Evolutionary conservation across 2,113 vertebrate species (phyloP).

Genomic region (Pelecanus crispus): DNA sequence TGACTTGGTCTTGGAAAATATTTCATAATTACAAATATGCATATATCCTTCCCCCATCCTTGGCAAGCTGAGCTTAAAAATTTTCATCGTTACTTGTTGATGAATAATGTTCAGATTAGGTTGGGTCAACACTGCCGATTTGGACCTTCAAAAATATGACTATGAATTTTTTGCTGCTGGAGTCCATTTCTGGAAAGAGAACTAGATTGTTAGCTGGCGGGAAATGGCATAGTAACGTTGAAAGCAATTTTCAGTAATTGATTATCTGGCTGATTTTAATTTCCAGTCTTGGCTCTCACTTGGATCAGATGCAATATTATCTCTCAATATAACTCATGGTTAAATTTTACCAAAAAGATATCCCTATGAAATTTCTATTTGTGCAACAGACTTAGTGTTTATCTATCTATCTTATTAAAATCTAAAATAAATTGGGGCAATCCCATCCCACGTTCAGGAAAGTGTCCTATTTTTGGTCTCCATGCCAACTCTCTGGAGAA

Average conservation of each 20-base stretch:
- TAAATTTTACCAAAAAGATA: neutral
- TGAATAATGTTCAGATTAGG: neutral
- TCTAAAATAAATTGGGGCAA: conserved; percentile 33
- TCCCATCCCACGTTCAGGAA: conserved; percentile 8
- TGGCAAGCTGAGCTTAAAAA: neutral
- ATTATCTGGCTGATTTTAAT: neutral
- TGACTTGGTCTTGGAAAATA: neutral
- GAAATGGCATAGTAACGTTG: neutral
- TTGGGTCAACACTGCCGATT: neutral
- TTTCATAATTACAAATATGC: neutral
- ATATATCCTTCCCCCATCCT: neutral
- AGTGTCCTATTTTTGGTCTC: conserved; percentile 37
- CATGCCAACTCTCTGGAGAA: conserved; percentile 39
- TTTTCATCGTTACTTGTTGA: neutral
- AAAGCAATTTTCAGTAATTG: conserved; percentile 13
- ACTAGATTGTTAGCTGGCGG: neutral
- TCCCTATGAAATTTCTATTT: neutral
- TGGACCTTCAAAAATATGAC: neutral
- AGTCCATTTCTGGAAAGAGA: conserved; percentile 4
- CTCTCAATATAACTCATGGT: neutral
- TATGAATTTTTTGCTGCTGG: neutral
- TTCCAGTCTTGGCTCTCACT: neutral
- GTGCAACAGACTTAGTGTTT: conserved; percentile 6
- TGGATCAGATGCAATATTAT: neutral
- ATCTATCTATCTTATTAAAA: conserved; percentile 30